Conservation (phyloP, 2,797 vertebrate genomes). For the Ficedula albicollis region DNA sequence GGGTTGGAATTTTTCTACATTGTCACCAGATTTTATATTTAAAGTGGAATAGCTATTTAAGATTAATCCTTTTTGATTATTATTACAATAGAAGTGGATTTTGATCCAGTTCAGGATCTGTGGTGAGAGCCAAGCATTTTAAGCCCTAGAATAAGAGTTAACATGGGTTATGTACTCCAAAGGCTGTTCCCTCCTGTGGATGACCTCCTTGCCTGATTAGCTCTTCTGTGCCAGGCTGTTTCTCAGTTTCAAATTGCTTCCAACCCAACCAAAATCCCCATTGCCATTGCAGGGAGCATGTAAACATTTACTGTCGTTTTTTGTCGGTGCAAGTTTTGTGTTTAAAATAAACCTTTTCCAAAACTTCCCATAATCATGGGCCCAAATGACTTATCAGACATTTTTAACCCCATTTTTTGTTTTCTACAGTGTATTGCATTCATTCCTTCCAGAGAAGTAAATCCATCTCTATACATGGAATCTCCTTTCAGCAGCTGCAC, state of each 20-base stretch:
- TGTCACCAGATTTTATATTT: too few relatives aligned
- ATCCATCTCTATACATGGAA: background rate
- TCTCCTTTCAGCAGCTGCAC: background rate
- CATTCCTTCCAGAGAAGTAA: background rate
- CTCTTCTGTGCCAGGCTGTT: background rate
- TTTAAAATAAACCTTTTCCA: background rate
- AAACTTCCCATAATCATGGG: background rate
- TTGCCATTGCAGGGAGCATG: background rate
- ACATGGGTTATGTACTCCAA: background rate
- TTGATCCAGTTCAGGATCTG: background rate
- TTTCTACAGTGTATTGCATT: background rate
- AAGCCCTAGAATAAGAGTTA: background rate
- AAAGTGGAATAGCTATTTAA: too few relatives aligned
- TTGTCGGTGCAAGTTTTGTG: background rate
- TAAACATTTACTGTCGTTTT: background rate
- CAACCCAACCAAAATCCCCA: background rate
- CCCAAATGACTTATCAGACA: background rate
- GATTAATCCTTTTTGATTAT: background rate
- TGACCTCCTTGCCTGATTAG: background rate
- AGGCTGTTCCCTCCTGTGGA: background rate
- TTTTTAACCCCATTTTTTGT: background rate
- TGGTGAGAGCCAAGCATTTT: too few relatives aligned
- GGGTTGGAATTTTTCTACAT: too few relatives aligned
- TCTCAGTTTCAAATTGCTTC: background rate
- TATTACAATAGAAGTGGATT: background rate